phyloP scores from a whole-genome alignment of 2,113 vertebrate genomes.

The Hippocampus mohnikei region DNA sequence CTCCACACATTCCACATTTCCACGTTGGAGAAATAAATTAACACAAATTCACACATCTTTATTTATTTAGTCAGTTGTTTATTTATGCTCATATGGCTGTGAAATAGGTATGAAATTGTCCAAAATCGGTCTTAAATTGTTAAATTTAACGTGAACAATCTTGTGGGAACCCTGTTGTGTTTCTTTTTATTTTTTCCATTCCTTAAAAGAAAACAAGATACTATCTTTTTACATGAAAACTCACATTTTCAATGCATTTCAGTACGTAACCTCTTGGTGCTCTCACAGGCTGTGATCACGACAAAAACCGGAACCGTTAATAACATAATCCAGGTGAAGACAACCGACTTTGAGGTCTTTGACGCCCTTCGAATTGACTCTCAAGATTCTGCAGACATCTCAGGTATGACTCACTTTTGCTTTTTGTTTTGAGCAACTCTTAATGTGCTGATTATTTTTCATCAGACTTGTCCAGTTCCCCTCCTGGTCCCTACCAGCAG shows the following conservation, averaged over 20 bases:
- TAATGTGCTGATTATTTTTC: neutral
- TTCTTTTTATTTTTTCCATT: no score
- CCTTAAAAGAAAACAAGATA: neutral
- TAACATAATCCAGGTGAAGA: constrained; percentile 91
- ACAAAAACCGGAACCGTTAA: constrained; percentile 91
- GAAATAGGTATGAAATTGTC: no score
- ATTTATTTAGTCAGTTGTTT: no score
- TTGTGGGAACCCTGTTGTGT: no score
- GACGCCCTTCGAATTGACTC: constrained; percentile 95
- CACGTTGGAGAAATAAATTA: no score
- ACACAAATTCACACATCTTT: no score
- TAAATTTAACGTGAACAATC: no score
- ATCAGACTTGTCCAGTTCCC: constrained; percentile 91
- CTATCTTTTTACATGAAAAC: neutral
- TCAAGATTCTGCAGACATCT: constrained; percentile 84
- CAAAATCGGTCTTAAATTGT: no score
- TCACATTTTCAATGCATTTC: neutral
- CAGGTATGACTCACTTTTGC: constrained; percentile 67
- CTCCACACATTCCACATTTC: no score
- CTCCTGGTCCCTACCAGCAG: constrained; percentile 92
- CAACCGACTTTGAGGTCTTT: constrained; percentile 95
- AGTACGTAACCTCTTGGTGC: constrained; percentile 23
- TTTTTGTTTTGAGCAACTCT: neutral
- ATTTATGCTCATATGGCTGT: no score
- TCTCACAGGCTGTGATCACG: constrained; percentile 81